phyloP scores from a whole-genome alignment of 2,888 invertebrate genomes.

The Melitaea athalia region DNA sequence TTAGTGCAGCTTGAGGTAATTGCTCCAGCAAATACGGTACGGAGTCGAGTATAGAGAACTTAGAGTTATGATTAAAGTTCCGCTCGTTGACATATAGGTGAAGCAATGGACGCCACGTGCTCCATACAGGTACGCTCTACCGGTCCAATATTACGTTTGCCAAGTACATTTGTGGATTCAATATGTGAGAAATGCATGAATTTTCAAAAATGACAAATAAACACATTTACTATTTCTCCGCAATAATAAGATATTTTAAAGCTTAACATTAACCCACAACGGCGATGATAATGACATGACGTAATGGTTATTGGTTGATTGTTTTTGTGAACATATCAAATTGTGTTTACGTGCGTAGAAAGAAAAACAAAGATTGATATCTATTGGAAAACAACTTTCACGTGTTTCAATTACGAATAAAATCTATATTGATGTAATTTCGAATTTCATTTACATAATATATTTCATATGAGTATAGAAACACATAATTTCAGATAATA shows the following conservation, averaged over 20 bases:
- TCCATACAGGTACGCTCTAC: constrained; percentile 26
- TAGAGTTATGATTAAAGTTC: constrained; percentile 35
- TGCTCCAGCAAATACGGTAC: constrained; percentile 33
- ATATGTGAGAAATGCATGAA: neutral
- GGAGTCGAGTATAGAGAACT: constrained; percentile 30
- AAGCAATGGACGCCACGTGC: constrained; percentile 35
- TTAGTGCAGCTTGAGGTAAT: constrained; percentile 34
- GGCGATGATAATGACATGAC: too few relatives aligned
- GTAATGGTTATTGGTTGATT: too few relatives aligned
- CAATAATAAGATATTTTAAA: neutral
- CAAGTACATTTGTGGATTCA: constrained; percentile 15
- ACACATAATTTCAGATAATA: too few relatives aligned
- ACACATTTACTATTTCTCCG: neutral
- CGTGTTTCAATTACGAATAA: too few relatives aligned
- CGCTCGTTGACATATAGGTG: constrained; percentile 31
- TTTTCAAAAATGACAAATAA: neutral
- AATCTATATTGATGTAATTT: too few relatives aligned
- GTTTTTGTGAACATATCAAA: too few relatives aligned
- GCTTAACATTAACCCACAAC: too few relatives aligned
- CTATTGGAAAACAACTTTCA: too few relatives aligned
- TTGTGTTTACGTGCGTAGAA: too few relatives aligned
- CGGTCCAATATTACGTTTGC: constrained; percentile 28
- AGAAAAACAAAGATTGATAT: too few relatives aligned
- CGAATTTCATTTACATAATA: too few relatives aligned
- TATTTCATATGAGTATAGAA: too few relatives aligned